These are phyloP conservation scores for Hydrotaea diabolus DNA, from an alignment of 2,888 invertebrate species.

Conservation along the genomic window DNA sequence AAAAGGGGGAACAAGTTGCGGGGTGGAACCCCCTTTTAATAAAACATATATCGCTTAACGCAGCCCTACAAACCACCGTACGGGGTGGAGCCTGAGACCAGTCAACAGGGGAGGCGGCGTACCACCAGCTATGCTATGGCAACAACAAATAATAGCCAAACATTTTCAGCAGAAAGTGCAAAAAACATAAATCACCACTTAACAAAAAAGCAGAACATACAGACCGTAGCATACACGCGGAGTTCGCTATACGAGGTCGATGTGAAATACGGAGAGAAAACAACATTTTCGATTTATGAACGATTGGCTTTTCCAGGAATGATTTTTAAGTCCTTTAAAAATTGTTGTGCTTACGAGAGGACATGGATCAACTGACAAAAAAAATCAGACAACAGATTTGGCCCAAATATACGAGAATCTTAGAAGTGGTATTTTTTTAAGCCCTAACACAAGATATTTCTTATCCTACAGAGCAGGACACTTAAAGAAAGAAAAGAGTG, in stretches of 20 bases:
- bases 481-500: too few relatives aligned
- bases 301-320: too few relatives aligned
- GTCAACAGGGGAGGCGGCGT: not conserved
- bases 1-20: not conserved
- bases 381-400: too few relatives aligned
- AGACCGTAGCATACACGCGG: not conserved
- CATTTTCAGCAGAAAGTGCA: slow-evolving; percentile 21
- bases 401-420: too few relatives aligned
- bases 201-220: slow-evolving; percentile 37
- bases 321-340: too few relatives aligned
- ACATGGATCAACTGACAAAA: too few relatives aligned
- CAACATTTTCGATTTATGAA: too few relatives aligned
- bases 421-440: too few relatives aligned
- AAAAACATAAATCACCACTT: slow-evolving; percentile 52
- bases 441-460: too few relatives aligned
- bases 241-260: not conserved
- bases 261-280: not conserved
- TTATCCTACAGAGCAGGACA: too few relatives aligned
- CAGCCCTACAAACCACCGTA: not conserved
- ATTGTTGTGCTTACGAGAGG: too few relatives aligned
- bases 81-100: not conserved
- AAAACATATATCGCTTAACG: not conserved
- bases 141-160: slow-evolving; percentile 32
- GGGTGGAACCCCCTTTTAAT: not conserved
- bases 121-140: slow-evolving; percentile 1